Evolutionary conservation across 1,140 invertebrate genomes (phyloP).

Genomic region (Saccostrea echinata): DNA sequence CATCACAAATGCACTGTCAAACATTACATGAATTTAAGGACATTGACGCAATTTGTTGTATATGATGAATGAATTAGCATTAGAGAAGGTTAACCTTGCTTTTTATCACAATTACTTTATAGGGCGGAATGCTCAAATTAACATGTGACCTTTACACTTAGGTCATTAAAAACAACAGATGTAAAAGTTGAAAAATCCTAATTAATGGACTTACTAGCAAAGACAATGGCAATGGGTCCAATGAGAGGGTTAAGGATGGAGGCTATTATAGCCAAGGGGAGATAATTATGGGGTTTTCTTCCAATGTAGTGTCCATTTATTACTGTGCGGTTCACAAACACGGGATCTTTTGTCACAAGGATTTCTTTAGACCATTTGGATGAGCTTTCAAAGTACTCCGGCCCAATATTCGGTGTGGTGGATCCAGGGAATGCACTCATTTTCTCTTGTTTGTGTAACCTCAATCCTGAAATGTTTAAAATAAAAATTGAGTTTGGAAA

Average conservation of each 20-base stretch:
- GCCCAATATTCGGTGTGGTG: constrained; percentile 34
- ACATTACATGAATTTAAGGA: not conserved
- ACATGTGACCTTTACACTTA: not conserved
- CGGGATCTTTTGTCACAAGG: constrained; percentile 72
- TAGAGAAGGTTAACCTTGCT: not conserved
- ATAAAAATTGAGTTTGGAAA: not conserved
- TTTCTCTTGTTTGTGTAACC: not conserved
- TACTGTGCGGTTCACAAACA: constrained; percentile 70
- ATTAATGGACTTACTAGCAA: constrained; percentile 69
- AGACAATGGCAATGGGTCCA: constrained; percentile 73
- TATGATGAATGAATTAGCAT: not conserved
- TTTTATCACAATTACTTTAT: not conserved
- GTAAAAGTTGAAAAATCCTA: not conserved
- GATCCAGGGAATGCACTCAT: constrained; percentile 19
- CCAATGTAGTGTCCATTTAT: constrained; percentile 73
- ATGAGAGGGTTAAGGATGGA: constrained; percentile 72
- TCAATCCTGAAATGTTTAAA: not conserved
- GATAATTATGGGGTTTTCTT: constrained; percentile 68
- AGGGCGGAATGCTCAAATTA: not conserved
- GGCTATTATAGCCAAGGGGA: constrained; percentile 66
- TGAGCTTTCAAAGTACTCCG: constrained; percentile 35
- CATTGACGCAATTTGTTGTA: not conserved
- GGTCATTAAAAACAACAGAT: not conserved
- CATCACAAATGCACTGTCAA: not conserved
- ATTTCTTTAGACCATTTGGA: constrained; percentile 68